phyloP scores from a whole-genome alignment of 2,113 vertebrate genomes.

The Protobothrops flavoviridis region DNA sequence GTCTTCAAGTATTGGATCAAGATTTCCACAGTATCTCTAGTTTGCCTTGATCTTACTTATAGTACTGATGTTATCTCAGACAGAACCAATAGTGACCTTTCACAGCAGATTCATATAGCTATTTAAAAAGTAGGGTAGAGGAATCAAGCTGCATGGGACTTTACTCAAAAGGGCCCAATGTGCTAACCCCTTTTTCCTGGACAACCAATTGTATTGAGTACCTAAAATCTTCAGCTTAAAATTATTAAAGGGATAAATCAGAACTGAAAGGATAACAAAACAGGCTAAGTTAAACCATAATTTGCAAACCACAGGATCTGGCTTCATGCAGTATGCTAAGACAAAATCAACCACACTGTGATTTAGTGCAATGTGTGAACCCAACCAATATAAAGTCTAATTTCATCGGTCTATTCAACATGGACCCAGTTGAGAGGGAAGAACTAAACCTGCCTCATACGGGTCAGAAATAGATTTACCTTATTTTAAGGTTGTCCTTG shows the following conservation, averaged over 20 bases:
- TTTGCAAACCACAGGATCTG: not conserved
- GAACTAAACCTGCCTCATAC: not conserved
- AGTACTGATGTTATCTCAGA: not conserved
- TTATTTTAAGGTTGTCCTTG: not conserved
- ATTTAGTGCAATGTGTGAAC: not conserved
- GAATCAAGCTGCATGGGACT: not conserved
- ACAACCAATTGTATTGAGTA: not conserved
- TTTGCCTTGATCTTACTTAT: not conserved
- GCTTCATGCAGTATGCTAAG: not conserved
- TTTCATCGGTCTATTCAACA: not conserved
- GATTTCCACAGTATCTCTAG: not conserved
- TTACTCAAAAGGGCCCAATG: not conserved
- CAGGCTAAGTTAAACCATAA: not conserved
- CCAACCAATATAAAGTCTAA: not conserved
- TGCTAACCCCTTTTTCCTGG: not conserved
- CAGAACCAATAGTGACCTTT: not conserved
- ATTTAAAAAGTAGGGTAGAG: not conserved
- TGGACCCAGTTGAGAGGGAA: not conserved
- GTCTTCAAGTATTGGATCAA: not conserved
- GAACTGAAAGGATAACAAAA: not conserved
- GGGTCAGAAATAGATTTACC: not conserved
- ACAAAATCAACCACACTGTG: not conserved
- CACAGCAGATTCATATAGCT: not conserved
- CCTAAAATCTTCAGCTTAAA: not conserved
- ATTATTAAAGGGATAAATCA: not conserved